Evolutionary conservation across 64 coral and sea anemone genomes (phyloP).

Genomic region (Montipora sp.): DNA sequence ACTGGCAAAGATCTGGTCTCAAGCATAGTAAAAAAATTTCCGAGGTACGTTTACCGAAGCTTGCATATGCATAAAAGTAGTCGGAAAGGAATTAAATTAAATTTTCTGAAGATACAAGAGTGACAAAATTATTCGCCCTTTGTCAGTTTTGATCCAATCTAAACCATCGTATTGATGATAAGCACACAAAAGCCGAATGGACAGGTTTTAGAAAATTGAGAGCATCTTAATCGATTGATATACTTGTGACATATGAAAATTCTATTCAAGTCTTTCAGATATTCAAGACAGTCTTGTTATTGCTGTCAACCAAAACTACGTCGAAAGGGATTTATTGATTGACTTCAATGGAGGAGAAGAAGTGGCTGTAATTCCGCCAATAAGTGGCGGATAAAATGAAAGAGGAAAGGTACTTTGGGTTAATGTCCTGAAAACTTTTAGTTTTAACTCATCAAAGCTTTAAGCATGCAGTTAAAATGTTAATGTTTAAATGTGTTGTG

Average conservation of each 20-base stretch:
- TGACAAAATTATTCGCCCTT: neutral
- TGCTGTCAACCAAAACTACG: slow-evolving; percentile 75
- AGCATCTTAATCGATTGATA: no score
- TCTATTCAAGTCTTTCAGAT: slow-evolving; percentile 52
- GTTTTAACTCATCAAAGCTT: neutral
- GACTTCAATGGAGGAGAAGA: slow-evolving; percentile 55
- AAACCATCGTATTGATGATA: neutral
- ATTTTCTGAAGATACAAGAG: neutral
- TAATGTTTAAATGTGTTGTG: neutral
- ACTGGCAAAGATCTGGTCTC: slow-evolving; percentile 42
- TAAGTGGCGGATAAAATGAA: slow-evolving; percentile 72
- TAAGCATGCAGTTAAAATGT: neutral
- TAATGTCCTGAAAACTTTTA: neutral
- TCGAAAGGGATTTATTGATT: slow-evolving; percentile 39
- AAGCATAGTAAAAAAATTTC: slow-evolving; percentile 49
- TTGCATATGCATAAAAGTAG: neutral
- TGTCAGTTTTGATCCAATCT: slow-evolving; percentile 11
- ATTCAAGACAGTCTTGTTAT: slow-evolving; percentile 67
- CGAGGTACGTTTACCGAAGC: slow-evolving; percentile 25
- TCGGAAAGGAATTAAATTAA: neutral
- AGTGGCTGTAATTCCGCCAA: slow-evolving; percentile 78
- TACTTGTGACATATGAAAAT: neutral
- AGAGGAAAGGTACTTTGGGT: slow-evolving; percentile 33
- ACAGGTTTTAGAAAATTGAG: neutral
- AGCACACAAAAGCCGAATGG: neutral